Conservation (phyloP, 92 coral and sea anemone species). For the Virgularia gustaviana region DNA sequence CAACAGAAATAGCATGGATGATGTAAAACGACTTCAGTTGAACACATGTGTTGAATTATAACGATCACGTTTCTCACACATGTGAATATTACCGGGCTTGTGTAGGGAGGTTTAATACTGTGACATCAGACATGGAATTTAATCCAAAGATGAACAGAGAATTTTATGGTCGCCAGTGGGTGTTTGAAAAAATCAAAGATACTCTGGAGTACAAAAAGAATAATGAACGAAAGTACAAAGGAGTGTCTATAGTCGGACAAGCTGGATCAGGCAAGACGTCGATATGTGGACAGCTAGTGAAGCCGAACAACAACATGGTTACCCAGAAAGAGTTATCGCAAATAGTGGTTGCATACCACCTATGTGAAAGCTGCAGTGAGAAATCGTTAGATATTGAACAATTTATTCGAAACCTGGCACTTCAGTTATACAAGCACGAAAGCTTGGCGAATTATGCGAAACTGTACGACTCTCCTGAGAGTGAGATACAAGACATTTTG, state of each 20-base stretch:
- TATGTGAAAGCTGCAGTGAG: slow-evolving; percentile 77
- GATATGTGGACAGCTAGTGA: slow-evolving; percentile 67
- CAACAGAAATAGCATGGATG: not conserved
- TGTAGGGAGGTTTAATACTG: too few relatives aligned
- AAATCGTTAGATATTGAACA: slow-evolving; percentile 74
- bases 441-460: slow-evolving; percentile 66
- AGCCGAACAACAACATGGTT: slow-evolving; percentile 67
- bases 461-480: slow-evolving; percentile 62
- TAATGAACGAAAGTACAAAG: slow-evolving; percentile 79
- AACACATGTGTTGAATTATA: not conserved
- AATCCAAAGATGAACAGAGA: slow-evolving; percentile 49
- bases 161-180: slow-evolving; percentile 96
- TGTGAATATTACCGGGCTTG: too few relatives aligned
- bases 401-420: slow-evolving; percentile 78
- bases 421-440: slow-evolving; percentile 78
- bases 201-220: slow-evolving; percentile 71
- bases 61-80: too few relatives aligned
- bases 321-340: slow-evolving; percentile 60
- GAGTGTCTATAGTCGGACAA: slow-evolving; percentile 86
- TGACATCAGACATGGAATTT: slow-evolving; percentile 64
- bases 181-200: slow-evolving; percentile 78
- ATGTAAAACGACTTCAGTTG: not conserved
- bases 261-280: slow-evolving; percentile 97
- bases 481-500: slow-evolving; percentile 72
- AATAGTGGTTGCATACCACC: slow-evolving; percentile 80